These are phyloP conservation scores for Lathronympha strigana DNA, from an alignment of 2,888 invertebrate species.

Conservation along the genomic window DNA sequence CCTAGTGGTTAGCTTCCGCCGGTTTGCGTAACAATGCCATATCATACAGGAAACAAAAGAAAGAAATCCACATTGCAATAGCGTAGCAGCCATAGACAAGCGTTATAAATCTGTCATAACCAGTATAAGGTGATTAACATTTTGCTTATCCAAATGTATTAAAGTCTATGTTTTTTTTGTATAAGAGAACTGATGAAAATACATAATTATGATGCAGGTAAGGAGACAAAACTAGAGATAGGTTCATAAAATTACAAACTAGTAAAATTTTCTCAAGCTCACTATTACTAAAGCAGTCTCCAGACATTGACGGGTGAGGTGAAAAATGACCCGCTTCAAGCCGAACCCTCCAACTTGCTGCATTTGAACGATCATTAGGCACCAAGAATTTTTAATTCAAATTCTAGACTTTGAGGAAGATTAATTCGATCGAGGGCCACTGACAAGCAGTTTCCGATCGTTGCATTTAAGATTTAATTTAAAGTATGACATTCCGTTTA, in stretches of 20 bases:
- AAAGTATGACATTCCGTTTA: neutral
- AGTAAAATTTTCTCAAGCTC: neutral
- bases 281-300: constrained; percentile 8
- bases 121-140: no score
- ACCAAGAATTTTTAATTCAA: constrained; percentile 30
- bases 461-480: neutral
- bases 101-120: no score
- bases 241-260: neutral
- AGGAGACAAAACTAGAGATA: no score
- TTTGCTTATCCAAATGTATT: no score
- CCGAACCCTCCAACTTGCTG: constrained; percentile 14
- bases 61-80: no score
- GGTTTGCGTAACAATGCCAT: no score
- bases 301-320: constrained; percentile 17
- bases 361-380: constrained; percentile 26
- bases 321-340: constrained; percentile 15
- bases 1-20: no score
- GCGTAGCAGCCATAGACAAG: no score
- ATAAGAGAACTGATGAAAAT: no score
- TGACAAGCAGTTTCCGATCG: constrained; percentile 4
- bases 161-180: no score
- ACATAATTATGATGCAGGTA: no score
- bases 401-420: constrained; percentile 25
- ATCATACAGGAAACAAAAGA: no score
- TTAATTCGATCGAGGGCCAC: constrained; percentile 10